A percentile compares a stretch with the other conserved stretches of the same genome.
Evolutionary conservation across 2,888 invertebrate species (phyloP).

Genomic region (Calephelis perditalis): DNA sequence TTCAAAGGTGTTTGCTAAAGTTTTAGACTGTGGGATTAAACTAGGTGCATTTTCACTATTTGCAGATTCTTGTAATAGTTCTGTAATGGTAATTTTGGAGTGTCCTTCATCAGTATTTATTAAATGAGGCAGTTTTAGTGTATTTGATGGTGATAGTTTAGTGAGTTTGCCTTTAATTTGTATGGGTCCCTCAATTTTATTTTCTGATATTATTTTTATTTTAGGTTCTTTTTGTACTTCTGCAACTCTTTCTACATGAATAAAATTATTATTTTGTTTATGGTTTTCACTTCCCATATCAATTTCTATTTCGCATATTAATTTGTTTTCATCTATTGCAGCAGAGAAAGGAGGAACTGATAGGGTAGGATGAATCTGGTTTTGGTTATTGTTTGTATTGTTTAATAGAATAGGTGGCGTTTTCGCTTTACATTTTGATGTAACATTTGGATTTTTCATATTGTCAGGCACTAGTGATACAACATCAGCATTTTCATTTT

Average conservation of each 20-base stretch:
- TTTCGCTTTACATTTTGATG: background rate
- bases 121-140: constrained; percentile 40
- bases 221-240: constrained; percentile 33
- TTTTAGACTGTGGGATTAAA: background rate
- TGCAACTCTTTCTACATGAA: background rate
- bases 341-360: constrained; percentile 28
- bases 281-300: background rate
- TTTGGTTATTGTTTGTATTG: constrained; percentile 15
- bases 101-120: constrained; percentile 21
- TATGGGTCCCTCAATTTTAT: constrained; percentile 46
- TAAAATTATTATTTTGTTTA: constrained; percentile 2
- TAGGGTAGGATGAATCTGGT: constrained; percentile 24
- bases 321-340: constrained; percentile 19
- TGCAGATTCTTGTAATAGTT: background rate
- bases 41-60: background rate
- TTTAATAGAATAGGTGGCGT: constrained; percentile 21
- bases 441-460: background rate
- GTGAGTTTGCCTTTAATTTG: constrained; percentile 41
- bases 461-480: background rate
- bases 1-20: background rate
- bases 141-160: constrained; percentile 44
- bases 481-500: constrained; percentile 19
- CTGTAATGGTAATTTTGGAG: background rate
- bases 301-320: constrained; percentile 7
- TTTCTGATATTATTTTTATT: constrained; percentile 56